Conservation (phyloP, 35 echinoderm and acorn worm species). For the Acanthaster planci region DNA sequence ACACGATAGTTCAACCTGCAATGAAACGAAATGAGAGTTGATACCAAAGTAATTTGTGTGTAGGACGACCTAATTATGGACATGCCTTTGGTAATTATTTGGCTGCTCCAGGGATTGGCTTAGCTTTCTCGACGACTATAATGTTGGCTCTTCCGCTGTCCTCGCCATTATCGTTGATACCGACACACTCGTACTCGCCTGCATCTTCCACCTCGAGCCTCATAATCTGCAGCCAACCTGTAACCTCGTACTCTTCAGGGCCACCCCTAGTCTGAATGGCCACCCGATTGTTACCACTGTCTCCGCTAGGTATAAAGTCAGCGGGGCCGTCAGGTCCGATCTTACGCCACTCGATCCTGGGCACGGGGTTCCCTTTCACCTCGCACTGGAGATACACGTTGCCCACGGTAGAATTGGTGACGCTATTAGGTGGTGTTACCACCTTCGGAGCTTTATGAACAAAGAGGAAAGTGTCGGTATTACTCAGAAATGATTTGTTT, state of each 20-base stretch:
- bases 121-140: neutral
- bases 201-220: conserved; percentile 37
- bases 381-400: conserved; percentile 20
- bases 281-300: conserved; percentile 19
- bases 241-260: conserved; percentile 40
- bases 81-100: no score
- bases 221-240: conserved; percentile 57
- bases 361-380: conserved; percentile 7
- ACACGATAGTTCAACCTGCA: no score
- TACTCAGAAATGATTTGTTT: no score
- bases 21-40: no score
- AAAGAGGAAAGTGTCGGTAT: neutral
- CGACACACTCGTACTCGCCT: conserved; percentile 55
- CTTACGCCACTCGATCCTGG: conserved; percentile 45
- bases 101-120: no score
- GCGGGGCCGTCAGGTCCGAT: conserved; percentile 30
- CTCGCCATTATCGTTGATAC: conserved; percentile 30
- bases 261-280: conserved; percentile 44
- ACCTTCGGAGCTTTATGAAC: conserved; percentile 33
- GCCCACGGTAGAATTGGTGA: conserved; percentile 37
- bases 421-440: conserved; percentile 27
- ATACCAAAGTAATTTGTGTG: no score
- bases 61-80: no score
- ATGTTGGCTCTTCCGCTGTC: neutral
- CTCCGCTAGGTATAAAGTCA: conserved; percentile 12